phyloP scores from a whole-genome alignment of 2,888 invertebrate species.

The Herminia tarsipennalis region DNA sequence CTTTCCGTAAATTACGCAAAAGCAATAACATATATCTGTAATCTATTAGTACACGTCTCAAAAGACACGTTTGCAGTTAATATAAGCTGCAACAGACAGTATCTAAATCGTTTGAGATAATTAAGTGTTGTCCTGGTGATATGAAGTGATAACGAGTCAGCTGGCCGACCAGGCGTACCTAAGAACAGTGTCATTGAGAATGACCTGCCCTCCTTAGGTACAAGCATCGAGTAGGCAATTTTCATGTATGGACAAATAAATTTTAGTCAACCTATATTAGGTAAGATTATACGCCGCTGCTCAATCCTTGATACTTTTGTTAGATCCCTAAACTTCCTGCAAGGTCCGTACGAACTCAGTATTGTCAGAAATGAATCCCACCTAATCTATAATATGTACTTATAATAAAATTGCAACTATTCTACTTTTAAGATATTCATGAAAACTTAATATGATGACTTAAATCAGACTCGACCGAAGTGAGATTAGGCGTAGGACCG shows the following conservation, averaged over 20 bases:
- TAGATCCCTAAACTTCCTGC: no score
- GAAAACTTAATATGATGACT: no score
- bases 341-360: no score
- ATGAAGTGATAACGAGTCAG: slow-evolving; percentile 66
- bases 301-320: slow-evolving; percentile 51
- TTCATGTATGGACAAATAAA: slow-evolving; percentile 74
- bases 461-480: no score
- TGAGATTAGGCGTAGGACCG: no score
- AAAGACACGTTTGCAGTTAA: slow-evolving; percentile 8
- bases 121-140: slow-evolving; percentile 46
- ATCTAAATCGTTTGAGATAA: slow-evolving; percentile 22
- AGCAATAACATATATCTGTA: no score
- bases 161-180: slow-evolving; percentile 52
- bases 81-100: slow-evolving; percentile 18
- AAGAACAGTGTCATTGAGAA: slow-evolving; percentile 74
- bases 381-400: no score
- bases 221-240: slow-evolving; percentile 56
- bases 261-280: slow-evolving; percentile 60
- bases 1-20: no score
- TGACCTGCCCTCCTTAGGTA: slow-evolving; percentile 70
- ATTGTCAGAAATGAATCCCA: no score
- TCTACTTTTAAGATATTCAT: no score
- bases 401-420: no score
- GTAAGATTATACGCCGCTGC: slow-evolving; percentile 31
- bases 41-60: not conserved